These are phyloP conservation scores for Drosophila dunni DNA, from an alignment of 1,140 invertebrate species.

Conservation along the genomic window DNA sequence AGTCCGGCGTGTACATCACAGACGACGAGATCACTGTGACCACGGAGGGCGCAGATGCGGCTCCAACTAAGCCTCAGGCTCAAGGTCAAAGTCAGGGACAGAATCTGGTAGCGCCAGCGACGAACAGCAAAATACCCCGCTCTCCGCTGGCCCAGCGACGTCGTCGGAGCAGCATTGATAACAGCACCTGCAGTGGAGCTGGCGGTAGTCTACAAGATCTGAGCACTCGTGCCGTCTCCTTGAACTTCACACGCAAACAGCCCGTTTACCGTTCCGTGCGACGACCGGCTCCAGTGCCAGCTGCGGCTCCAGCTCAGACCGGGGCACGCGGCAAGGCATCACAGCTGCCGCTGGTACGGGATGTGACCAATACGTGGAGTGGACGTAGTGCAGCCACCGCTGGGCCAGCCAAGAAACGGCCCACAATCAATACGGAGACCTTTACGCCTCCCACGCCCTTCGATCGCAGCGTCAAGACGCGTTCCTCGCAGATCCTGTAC, in stretches of 20 bases:
- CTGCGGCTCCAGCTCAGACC: background rate
- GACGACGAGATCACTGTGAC: slow-evolving; percentile 87
- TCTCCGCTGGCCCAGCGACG: slow-evolving; percentile 72
- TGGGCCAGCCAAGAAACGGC: slow-evolving; percentile 85
- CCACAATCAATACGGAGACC: slow-evolving; percentile 88
- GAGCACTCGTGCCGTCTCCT: slow-evolving; percentile 53
- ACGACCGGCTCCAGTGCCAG: slow-evolving; percentile 64
- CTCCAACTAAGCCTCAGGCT: slow-evolving; percentile 56
- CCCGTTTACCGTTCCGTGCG: slow-evolving; percentile 78
- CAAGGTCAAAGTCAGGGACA: slow-evolving; percentile 52
- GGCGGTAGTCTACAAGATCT: slow-evolving; percentile 75
- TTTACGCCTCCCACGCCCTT: slow-evolving; percentile 87
- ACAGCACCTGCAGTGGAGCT: slow-evolving; percentile 60
- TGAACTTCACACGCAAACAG: slow-evolving; percentile 61
- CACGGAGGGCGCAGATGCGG: slow-evolving; percentile 69
- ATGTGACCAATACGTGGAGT: slow-evolving; percentile 89
- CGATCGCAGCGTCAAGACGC: slow-evolving; percentile 87
- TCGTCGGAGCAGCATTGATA: slow-evolving; percentile 74
- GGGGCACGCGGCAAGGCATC: slow-evolving; percentile 62
- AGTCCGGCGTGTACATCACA: slow-evolving; percentile 84
- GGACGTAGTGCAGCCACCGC: slow-evolving; percentile 85
- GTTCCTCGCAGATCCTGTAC: slow-evolving; percentile 88
- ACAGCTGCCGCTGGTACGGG: slow-evolving; percentile 82
- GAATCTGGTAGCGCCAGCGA: slow-evolving; percentile 74
- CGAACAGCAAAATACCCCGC: slow-evolving; percentile 71